Percentiles rank a stretch among this genome's conserved stretches.
Conservation (phyloP, 2,888 invertebrate species). For the Chydorus sphaericus region DNA sequence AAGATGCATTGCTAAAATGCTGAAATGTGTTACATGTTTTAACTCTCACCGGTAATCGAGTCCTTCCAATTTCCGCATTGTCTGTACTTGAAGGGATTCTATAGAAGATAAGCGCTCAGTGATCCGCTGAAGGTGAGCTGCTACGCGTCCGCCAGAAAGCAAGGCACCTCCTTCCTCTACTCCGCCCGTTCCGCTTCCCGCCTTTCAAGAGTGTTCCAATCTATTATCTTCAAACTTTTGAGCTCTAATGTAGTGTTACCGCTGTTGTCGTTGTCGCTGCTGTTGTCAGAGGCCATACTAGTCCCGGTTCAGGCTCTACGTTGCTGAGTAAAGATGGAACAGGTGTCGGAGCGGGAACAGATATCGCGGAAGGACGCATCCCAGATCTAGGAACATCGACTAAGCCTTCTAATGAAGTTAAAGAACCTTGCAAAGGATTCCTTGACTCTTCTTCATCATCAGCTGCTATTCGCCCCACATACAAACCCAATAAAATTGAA, state of each 20-base stretch:
- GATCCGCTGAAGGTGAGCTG: constrained; percentile 19
- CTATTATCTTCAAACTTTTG: neutral
- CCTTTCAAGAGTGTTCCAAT: too few species aligned
- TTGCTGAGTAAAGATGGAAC: neutral
- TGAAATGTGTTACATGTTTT: too few species aligned
- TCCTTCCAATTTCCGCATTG: constrained; percentile 20
- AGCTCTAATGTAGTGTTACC: neutral
- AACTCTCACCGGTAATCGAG: constrained; percentile 21
- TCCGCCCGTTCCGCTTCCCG: neutral
- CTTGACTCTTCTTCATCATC: neutral
- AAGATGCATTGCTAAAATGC: too few species aligned
- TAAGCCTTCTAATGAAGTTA: neutral
- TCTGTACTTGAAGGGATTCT: constrained; percentile 20
- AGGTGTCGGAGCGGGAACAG: neutral
- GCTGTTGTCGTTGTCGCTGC: neutral
- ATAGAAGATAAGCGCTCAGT: constrained; percentile 21
- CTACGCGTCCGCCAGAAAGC: neutral
- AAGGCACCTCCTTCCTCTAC: neutral
- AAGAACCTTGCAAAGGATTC: too few species aligned
- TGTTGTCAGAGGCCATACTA: constrained; percentile 5
- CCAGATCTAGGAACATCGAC: neutral
- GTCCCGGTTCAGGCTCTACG: constrained; percentile 9
- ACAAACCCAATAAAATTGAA: neutral
- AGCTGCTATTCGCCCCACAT: neutral
- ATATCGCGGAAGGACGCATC: too few species aligned